Evolutionary conservation across 2,113 vertebrate species (phyloP), one percentile per base, ranked within the genome.

Genomic region (Sciurus niger): DNA sequence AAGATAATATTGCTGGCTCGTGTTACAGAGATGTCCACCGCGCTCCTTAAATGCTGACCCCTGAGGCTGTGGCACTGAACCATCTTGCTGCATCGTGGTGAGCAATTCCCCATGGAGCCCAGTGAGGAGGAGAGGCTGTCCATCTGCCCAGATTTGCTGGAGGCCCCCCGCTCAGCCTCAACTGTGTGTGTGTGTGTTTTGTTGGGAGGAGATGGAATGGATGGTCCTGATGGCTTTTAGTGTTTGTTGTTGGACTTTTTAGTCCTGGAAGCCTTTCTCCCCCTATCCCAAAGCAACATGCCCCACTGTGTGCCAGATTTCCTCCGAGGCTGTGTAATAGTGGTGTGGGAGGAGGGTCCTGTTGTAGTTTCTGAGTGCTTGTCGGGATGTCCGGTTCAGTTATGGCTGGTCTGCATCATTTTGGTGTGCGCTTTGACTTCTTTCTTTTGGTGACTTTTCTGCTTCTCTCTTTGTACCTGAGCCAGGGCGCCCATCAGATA

Each of bases 21-120:
- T 93, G 34, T 97, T 96, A 96, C 82, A 91, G 95, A 95, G 88
- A 96, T 91, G 89, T 86, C 93, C 89, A 58, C 67, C 73, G 28
- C 63, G 82, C 85, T 94, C 89, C 86, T 94, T 53, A 85, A 79
- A 68, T 70, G 79, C 92, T 70, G 32, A 51, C 89, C 90, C 87
- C 84, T 22, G 4, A 58, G 90, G 43, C 82, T 55, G 40, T 51
- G 95, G 96, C 77, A 60, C 78, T 17, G 30, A 89, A 28, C 32
- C 11, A 8, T 89, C 78, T 82, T 83, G 84, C 91, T 94, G 48
- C 53, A 11, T 67, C 58, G 10, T 34, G 63, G 68, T 4, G 11
- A 24, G 14, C 18, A 24, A 24, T 32, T 70, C 77, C 28, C 34
- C 14, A 4, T 72, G 10, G 2, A 11, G 58, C 17, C 40, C 93